Conservation (phyloP, 2,888 invertebrate species). For the Leucophenga montana region DNA sequence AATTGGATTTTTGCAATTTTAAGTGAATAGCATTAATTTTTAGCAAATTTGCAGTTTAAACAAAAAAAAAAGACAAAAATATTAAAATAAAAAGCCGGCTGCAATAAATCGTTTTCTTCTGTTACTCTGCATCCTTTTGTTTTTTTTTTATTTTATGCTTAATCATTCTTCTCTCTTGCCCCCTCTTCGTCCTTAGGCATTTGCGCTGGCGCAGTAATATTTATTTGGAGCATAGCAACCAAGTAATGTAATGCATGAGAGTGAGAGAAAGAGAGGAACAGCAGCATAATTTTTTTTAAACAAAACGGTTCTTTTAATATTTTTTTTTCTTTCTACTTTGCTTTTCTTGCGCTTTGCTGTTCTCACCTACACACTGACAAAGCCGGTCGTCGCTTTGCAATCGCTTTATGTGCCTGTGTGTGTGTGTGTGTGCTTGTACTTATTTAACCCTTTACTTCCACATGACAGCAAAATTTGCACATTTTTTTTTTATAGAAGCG, state of each 20-base stretch:
- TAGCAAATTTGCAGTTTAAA: neutral
- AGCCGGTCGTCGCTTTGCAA: neutral
- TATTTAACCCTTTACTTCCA: too few relatives aligned
- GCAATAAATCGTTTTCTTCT: conserved; percentile 36
- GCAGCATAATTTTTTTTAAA: neutral
- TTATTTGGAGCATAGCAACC: neutral
- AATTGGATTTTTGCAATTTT: too few relatives aligned
- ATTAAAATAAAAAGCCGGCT: conserved; percentile 14
- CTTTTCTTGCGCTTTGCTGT: conserved; percentile 1
- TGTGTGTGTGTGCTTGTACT: too few relatives aligned
- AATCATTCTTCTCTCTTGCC: neutral
- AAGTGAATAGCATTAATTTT: conserved; percentile 19
- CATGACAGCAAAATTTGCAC: too few relatives aligned
- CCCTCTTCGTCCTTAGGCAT: neutral
- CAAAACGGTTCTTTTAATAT: neutral
- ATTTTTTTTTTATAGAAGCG: too few relatives aligned
- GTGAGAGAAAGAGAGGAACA: neutral
- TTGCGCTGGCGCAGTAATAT: conserved; percentile 1
- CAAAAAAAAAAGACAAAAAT: too few relatives aligned
- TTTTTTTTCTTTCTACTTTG: conserved; percentile 1
- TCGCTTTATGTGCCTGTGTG: neutral
- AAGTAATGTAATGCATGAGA: too few relatives aligned
- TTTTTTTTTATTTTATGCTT: neutral
- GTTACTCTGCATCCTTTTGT: conserved; percentile 23
- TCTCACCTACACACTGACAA: neutral